Conservation (phyloP, 2,113 vertebrate genomes). For the Lethenteron reissneri region DNA sequence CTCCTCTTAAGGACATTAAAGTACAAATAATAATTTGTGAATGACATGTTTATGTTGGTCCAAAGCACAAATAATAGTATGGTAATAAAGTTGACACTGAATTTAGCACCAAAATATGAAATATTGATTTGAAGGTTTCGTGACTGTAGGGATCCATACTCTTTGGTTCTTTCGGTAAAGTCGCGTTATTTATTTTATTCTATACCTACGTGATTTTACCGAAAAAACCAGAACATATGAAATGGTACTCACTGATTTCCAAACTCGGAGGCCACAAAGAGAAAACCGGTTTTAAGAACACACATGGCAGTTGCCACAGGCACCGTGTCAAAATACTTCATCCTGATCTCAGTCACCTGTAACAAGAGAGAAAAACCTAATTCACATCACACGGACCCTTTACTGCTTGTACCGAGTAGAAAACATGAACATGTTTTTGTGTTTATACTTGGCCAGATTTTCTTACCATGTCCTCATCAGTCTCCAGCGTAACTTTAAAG, state of each 20-base stretch:
- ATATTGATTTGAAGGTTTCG: too few species aligned
- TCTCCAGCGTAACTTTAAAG: slow-evolving; percentile 93
- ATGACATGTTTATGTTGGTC: too few species aligned
- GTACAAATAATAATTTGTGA: too few species aligned
- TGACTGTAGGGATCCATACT: too few species aligned
- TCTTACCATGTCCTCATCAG: slow-evolving; percentile 93
- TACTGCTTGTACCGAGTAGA: background rate
- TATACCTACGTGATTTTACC: too few species aligned
- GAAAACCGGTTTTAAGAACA: slow-evolving; percentile 87
- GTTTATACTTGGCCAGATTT: background rate
- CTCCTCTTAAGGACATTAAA: too few species aligned
- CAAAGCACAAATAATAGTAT: too few species aligned
- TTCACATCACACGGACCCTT: background rate
- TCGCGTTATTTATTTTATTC: too few species aligned
- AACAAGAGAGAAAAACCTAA: slow-evolving; percentile 4
- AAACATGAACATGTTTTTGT: background rate
- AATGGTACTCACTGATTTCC: slow-evolving; percentile 76
- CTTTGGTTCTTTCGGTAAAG: too few species aligned
- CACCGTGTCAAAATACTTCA: slow-evolving; percentile 96
- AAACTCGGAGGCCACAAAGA: slow-evolving; percentile 90
- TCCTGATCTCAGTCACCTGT: slow-evolving; percentile 83
- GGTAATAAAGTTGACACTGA: too few species aligned
- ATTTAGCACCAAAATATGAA: too few species aligned
- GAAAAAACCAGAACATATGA: too few species aligned
- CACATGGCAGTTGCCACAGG: slow-evolving; percentile 91